Percentiles rank a stretch among this genome's conserved stretches.
These are phyloP conservation scores for Lepilemur septentrionalis DNA, from an alignment of 2,797 vertebrate species.

Conservation along the genomic window DNA sequence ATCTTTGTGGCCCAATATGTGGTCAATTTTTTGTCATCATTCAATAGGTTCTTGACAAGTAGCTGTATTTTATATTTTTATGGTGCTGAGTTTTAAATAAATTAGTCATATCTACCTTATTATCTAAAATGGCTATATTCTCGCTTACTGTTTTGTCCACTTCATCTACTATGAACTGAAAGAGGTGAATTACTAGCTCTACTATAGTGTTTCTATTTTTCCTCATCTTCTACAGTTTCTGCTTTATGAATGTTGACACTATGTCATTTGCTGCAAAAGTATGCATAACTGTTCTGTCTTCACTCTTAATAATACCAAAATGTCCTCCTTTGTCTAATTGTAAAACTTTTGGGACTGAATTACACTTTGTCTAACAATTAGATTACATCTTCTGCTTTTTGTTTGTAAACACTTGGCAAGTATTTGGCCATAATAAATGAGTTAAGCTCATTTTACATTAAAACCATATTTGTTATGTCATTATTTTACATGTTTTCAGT, in stretches of 20 bases:
- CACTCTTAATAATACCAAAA: neutral
- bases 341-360: neutral
- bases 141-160: conserved; percentile 1
- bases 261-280: neutral
- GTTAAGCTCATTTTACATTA: neutral
- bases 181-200: neutral
- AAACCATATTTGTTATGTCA: neutral
- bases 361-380: neutral
- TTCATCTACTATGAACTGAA: neutral
- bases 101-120: neutral
- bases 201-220: neutral
- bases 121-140: neutral
- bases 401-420: neutral
- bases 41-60: neutral
- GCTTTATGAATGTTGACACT: neutral
- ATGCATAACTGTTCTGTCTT: neutral
- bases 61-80: neutral
- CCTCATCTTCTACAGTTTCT: neutral
- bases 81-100: neutral
- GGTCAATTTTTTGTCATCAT: neutral
- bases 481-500: neutral
- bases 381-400: neutral
- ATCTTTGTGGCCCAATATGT: neutral
- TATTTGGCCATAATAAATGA: neutral
- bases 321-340: neutral